Conservation (phyloP, 1,140 invertebrate genomes). For the Caenorhabditis inopinata region DNA sequence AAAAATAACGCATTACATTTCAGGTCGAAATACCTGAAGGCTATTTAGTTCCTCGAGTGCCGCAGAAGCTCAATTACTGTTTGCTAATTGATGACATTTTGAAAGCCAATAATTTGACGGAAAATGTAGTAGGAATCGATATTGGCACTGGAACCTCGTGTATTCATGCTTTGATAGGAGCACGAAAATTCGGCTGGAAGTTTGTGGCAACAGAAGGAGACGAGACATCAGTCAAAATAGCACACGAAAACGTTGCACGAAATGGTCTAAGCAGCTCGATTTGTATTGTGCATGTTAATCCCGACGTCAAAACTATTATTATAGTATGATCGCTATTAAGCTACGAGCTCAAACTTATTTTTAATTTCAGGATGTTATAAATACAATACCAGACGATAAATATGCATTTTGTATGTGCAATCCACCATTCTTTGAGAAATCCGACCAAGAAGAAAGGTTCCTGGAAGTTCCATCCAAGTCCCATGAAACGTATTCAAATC, state of each 20-base stretch:
- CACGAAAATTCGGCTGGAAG: slow-evolving; percentile 24
- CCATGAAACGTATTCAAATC: background rate
- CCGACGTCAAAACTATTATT: background rate
- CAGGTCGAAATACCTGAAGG: slow-evolving; percentile 12
- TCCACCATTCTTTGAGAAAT: slow-evolving; percentile 39
- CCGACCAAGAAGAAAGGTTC: background rate
- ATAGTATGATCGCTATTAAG: background rate
- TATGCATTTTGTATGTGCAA: slow-evolving; percentile 41
- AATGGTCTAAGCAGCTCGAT: slow-evolving; percentile 7
- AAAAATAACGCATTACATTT: background rate
- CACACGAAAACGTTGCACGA: slow-evolving; percentile 17
- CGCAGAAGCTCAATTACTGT: slow-evolving; percentile 33
- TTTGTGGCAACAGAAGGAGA: slow-evolving; percentile 32
- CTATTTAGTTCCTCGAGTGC: slow-evolving; percentile 32
- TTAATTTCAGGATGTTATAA: background rate
- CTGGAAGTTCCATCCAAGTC: background rate
- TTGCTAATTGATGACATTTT: slow-evolving; percentile 28
- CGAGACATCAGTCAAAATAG: background rate
- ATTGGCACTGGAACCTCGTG: slow-evolving; percentile 41
- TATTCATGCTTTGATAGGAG: slow-evolving; percentile 40
- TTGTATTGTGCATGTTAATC: slow-evolving; percentile 12
- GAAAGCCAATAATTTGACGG: background rate
- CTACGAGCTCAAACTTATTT: background rate
- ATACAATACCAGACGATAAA: background rate
- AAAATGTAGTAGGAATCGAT: slow-evolving; percentile 32